phyloP scores from a whole-genome alignment of 1,140 invertebrate species.

The Antheraea pernyi region DNA sequence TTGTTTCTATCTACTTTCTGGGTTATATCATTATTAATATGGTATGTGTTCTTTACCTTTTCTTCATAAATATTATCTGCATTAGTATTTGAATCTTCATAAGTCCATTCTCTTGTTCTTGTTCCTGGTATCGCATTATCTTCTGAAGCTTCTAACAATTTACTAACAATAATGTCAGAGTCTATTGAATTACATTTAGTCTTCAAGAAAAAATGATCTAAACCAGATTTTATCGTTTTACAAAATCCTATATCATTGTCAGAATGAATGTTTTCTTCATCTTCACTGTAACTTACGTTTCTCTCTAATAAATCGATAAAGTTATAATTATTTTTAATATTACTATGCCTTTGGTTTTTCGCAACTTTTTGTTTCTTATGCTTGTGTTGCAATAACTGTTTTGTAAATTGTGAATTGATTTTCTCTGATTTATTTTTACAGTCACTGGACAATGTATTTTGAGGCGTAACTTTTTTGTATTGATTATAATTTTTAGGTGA shows the following conservation, averaged over 20 bases:
- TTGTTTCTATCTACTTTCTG: background rate
- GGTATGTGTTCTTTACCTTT: background rate
- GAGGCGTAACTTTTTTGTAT: background rate
- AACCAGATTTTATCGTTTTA: slow-evolving; percentile 41
- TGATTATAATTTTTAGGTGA: background rate
- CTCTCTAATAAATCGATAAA: slow-evolving; percentile 50
- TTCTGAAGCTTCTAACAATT: slow-evolving; percentile 15
- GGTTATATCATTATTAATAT: background rate
- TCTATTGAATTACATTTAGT: background rate
- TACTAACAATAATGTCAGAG: background rate
- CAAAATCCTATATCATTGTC: slow-evolving; percentile 40
- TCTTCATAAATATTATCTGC: background rate
- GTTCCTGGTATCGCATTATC: background rate
- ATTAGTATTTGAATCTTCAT: background rate
- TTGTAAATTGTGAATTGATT: slow-evolving; percentile 5
- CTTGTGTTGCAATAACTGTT: background rate
- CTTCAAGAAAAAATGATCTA: slow-evolving; percentile 42
- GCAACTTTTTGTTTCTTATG: background rate
- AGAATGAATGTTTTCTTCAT: slow-evolving; percentile 23
- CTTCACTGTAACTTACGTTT: slow-evolving; percentile 24
- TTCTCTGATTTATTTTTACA: background rate
- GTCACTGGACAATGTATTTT: background rate
- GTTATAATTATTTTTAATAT: slow-evolving; percentile 40
- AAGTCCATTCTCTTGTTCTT: background rate
- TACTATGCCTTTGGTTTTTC: background rate